Base-by-base conservation (phyloP, 2,113 vertebrate species). In the Falco punctatus region DNA sequence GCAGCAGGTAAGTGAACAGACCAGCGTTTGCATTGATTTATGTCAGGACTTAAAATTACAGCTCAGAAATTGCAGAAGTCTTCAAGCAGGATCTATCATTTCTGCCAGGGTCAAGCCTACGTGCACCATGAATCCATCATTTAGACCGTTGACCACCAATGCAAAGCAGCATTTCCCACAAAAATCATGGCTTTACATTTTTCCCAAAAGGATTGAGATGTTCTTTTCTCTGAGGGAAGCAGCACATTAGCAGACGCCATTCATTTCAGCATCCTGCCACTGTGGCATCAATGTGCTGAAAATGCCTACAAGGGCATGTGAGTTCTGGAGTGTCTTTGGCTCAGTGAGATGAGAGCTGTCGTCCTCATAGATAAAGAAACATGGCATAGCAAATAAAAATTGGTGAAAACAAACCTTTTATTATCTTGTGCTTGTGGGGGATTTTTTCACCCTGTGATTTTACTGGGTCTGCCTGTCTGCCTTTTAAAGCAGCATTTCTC, bases 121-220 rank as follows among this genome's bases (percentile, higher is more conserved):
- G 48, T n/a, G 13, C 26, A 32, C 17, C 33, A 6, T 3, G 2
- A 15, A 40, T 48, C 62, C 5, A 1, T 33, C 38, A 42, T 2
- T 44, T 38, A 30, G 51, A 70, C 32, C 38, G 35, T 10, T n/a
- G 42, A 42, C 64, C 17, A 30, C 30, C 40, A 18, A 18, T 8
- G 46, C 70, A 71, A 81, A 61, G 18, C 38, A 54, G 14, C 1
- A 3, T 54, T 65, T 92, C 72, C 79, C 84, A 27, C 40, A 59
- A 27, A 81, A 71, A 24, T 26, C 21, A 17, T 5, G 22, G 49
- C 46, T 54, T 52, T 49, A 51, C 14, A 27, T 58, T 54, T 88
- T 54, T 28, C 35, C 24, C 57, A 42, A 48, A 86, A 52, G 81
- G 33, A 32, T 13, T 3, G 0, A 18, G 11, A 46, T 9, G 15